These are phyloP conservation scores for Pachyrhynchus sulphureomaculatus DNA, from an alignment of 1,140 invertebrate genomes.

Conservation along the genomic window DNA sequence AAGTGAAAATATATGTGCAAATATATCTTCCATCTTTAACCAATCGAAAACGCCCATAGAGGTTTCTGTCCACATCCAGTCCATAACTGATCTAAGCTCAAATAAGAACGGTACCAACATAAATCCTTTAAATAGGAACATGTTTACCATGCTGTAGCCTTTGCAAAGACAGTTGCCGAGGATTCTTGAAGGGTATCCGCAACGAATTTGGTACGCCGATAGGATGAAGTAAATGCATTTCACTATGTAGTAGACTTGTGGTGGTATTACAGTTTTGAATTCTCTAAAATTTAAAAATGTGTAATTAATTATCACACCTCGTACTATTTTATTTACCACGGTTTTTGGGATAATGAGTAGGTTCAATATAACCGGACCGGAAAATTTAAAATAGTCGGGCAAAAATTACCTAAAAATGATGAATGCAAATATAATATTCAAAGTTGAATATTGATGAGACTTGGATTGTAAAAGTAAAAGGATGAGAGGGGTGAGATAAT, in stretches of 20 bases:
- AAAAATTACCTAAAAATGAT: no score
- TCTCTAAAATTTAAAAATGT: conserved; percentile 58
- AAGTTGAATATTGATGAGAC: no score
- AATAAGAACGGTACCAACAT: conserved; percentile 96
- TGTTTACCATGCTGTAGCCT: conserved; percentile 89
- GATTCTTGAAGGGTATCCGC: conserved; percentile 93
- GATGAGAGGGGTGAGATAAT: no score
- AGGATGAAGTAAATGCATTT: conserved; percentile 94
- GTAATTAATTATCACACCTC: no score
- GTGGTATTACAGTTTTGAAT: conserved; percentile 80
- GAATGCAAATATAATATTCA: no score
- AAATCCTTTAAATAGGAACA: conserved; percentile 91
- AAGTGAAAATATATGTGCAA: conserved; percentile 91
- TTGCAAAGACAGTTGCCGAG: conserved; percentile 96
- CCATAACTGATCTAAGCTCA: conserved; percentile 94
- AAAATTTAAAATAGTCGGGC: no score
- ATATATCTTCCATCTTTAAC: conserved; percentile 99
- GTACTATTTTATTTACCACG: no score
- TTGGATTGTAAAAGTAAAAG: no score
- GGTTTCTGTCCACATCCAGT: conserved; percentile 99
- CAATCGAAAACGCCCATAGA: conserved; percentile 97
- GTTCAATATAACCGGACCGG: no score
- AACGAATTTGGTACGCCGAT: conserved; percentile 94
- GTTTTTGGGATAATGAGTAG: no score
- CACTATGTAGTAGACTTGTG: conserved; percentile 95